Base-by-base conservation (phyloP, 2,888 invertebrate species). In the Lordiphosa fenestrarum region DNA sequence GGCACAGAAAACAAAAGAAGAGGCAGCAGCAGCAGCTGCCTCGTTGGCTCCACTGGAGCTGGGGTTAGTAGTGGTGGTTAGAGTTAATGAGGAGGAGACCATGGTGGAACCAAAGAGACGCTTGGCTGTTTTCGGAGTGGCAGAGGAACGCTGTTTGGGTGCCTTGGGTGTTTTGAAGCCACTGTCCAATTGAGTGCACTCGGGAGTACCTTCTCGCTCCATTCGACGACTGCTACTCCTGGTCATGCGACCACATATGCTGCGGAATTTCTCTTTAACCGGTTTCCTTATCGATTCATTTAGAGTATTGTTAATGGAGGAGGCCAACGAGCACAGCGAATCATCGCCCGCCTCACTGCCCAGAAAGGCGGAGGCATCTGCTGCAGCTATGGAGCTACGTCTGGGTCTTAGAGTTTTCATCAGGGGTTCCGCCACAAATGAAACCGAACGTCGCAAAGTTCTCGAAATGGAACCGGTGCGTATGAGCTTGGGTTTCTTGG, bases 131-230 rank as follows among this genome's bases (percentile, higher is more conserved):
- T 80, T 83, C 39, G 65, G 71, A 0, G 73, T 36, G 3, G 53
- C 63, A 0, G 80, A 69, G 0, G 69, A 63, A 4, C 72, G 71
- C n/a, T 80, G 84, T 57, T 57, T 13, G 6, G 89, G 89, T 7
- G 87, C 86, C 70, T 87, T 85, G 2, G 89, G 90, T 2, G 90
- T 89, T 73, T 89, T 89, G 51, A 89, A 89, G 6, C 85, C 89
- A 30, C 71, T 80, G 13, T 84, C 84, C 55, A 84, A 62, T n/a
- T 25, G 25, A 3, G 25, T 0, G 25, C 25, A 25, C 7, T 71
- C 78, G 0, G 74, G 70, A 7, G 57, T 53, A 1, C 50, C 63
- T 25, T 72, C 72, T 0, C 58, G 49, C 0, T 76, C 76, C 0
- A 50, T 56, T 0, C 77, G 53, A 0, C 73, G 84, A 52, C 76